These are phyloP conservation scores for Eptatretus burgeri DNA, from an alignment of 2,113 vertebrate species.

Conservation along the genomic window DNA sequence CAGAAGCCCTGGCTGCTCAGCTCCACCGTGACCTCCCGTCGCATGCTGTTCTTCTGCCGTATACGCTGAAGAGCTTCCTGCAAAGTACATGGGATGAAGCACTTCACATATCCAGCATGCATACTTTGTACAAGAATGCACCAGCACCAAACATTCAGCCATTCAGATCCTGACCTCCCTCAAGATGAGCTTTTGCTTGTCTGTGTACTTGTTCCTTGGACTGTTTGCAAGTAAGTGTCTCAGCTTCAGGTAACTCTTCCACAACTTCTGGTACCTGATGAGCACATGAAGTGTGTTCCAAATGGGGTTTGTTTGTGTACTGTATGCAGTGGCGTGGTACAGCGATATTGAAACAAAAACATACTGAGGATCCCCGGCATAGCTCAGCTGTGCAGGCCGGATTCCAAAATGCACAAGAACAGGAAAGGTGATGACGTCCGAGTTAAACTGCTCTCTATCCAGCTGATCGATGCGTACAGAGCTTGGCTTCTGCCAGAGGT, in stretches of 20 bases:
- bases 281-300: background rate
- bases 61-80: constrained; percentile 97
- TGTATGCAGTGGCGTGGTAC: background rate
- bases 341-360: constrained; percentile 13
- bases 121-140: background rate
- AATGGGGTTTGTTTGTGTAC: background rate
- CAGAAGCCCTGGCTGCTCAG: constrained; percentile 95
- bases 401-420: constrained; percentile 97
- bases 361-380: constrained; percentile 97
- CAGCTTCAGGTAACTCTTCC: constrained; percentile 95
- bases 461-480: constrained; percentile 96
- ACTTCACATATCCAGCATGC: background rate
- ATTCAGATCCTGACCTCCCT: constrained; percentile 34
- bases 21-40: constrained; percentile 84
- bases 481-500: constrained; percentile 46
- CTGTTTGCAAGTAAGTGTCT: constrained; percentile 92
- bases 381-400: constrained; percentile 88
- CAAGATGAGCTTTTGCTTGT: constrained; percentile 89
- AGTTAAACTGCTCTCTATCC: constrained; percentile 91
- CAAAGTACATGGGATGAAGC: constrained; percentile 7
- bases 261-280: constrained; percentile 78
- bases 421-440: constrained; percentile 90
- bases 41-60: constrained; percentile 96
- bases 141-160: background rate
- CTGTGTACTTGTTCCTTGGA: constrained; percentile 86